These are phyloP conservation scores for Pachliopta kotzebuea DNA, from an alignment of 2,888 invertebrate genomes.

Conservation along the genomic window DNA sequence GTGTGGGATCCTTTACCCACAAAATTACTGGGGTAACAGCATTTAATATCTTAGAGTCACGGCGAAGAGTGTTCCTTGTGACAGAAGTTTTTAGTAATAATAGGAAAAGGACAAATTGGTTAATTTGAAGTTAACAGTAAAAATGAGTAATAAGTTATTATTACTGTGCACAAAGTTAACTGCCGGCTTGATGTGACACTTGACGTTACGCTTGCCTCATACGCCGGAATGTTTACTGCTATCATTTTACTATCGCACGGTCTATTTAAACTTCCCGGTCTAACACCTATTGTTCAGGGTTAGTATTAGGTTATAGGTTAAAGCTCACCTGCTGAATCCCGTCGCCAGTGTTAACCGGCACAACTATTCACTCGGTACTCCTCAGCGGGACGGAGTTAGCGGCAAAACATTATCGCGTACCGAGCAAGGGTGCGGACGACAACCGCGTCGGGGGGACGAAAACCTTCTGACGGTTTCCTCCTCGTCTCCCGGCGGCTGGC, in stretches of 20 bases:
- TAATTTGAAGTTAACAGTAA: no score
- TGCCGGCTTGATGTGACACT: conserved; percentile 39
- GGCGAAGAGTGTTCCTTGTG: no score
- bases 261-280: conserved; percentile 38
- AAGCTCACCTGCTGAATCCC: conserved; percentile 35
- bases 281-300: neutral
- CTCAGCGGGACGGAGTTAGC: conserved; percentile 31
- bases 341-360: conserved; percentile 3
- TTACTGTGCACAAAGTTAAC: conserved; percentile 35
- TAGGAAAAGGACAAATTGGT: no score
- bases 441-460: conserved; percentile 46
- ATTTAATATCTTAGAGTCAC: no score
- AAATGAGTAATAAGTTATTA: conserved; percentile 22
- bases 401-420: conserved; percentile 36
- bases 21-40: no score
- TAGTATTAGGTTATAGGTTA: neutral
- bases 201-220: conserved; percentile 36
- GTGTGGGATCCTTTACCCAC: no score
- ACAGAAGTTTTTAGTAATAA: no score
- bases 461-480: conserved; percentile 43
- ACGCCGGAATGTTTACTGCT: conserved; percentile 49
- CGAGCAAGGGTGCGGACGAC: conserved; percentile 44
- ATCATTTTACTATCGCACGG: conserved; percentile 46
- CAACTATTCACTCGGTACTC: conserved; percentile 5
- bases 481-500: conserved; percentile 5